These are phyloP conservation scores for Porites evermanni DNA, from an alignment of 92 coral and sea anemone species.

Conservation along the genomic window DNA sequence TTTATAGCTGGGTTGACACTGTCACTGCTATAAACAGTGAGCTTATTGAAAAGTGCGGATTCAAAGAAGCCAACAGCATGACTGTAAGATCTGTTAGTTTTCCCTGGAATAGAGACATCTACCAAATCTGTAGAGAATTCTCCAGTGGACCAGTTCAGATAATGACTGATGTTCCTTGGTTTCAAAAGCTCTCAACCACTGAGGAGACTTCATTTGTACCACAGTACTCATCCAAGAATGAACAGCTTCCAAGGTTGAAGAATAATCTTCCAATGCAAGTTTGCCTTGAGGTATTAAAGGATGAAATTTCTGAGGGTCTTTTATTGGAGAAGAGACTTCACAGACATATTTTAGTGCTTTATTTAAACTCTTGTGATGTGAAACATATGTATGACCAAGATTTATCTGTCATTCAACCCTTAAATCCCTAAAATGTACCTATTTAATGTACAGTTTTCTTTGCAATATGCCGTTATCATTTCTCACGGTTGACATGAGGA, in stretches of 20 bases:
- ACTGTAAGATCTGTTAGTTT: not conserved
- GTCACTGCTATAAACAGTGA: constrained; percentile 46
- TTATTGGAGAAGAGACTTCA: constrained; percentile 17
- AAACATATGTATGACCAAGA: constrained; percentile 5
- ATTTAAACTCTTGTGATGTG: constrained; percentile 40
- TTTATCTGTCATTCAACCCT: too few species aligned
- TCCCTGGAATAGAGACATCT: constrained; percentile 58
- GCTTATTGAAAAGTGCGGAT: constrained; percentile 36
- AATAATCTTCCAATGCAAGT: constrained; percentile 42
- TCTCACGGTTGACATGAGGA: too few species aligned
- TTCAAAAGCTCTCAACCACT: constrained; percentile 23
- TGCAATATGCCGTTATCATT: too few species aligned
- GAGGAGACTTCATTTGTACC: constrained; percentile 14
- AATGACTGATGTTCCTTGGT: constrained; percentile 57
- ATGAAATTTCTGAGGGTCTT: constrained; percentile 52
- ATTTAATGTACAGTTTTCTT: too few species aligned
- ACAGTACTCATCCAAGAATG: not conserved
- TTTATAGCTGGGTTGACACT: constrained; percentile 59
- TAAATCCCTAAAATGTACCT: too few species aligned
- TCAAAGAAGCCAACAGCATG: not conserved
- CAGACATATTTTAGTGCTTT: constrained; percentile 45
- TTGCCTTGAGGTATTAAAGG: constrained; percentile 42
- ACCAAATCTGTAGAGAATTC: constrained; percentile 40
- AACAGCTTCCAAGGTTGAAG: constrained; percentile 32
- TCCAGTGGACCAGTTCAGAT: constrained; percentile 51